Base-by-base conservation (phyloP, 2,888 invertebrate species). In the Merodon equestris region DNA sequence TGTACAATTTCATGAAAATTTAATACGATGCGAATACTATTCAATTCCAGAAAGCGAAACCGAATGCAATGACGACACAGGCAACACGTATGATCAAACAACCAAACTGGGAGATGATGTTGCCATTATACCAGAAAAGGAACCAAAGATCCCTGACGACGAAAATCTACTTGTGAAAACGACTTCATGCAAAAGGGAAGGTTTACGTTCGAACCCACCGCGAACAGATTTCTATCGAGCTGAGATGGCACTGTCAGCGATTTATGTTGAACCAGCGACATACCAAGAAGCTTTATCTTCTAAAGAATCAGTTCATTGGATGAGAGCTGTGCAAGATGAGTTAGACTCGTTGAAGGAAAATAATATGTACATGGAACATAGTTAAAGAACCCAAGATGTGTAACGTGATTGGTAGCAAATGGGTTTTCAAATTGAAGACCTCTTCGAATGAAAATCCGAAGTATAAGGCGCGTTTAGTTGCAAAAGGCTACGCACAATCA, bases 221-320 rank as follows among this genome's bases (percentile, higher is more conserved):
- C 10, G 9, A 10, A 10, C 9, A 7, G 5, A 3, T 3, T 2
- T 3, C 5, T 9, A 40, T 5, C 7, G 10, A 5, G 36, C 7
- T 36, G 36, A 36, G 36, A 5, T 7, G 5, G 36, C 7, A 36
- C 10, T 7, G 7, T 9, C 10, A 10, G 36, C 36, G 7, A 9
- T 7, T 7, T 36, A 9, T 36, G 10, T 10, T 36, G 36, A 36
- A 36, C 36, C 36, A 36, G 5, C 36, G 5, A 9, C 36, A 10
- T 36, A 36, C 36, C 36, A 36, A 66, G 36, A 36, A 36, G 36
- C 36, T 36, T 9, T 36, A 10, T 10, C 5, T 9, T 36, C 36
- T 9, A 75, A 71, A 13, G n/a, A 66, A 14, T 81, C 82, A 4
- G 82, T 83, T 51, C 40, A 82, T 34, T 36, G 36, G 82, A 82